phyloP scores from a whole-genome alignment of 2,888 invertebrate species.

The Malacosoma neustria region DNA sequence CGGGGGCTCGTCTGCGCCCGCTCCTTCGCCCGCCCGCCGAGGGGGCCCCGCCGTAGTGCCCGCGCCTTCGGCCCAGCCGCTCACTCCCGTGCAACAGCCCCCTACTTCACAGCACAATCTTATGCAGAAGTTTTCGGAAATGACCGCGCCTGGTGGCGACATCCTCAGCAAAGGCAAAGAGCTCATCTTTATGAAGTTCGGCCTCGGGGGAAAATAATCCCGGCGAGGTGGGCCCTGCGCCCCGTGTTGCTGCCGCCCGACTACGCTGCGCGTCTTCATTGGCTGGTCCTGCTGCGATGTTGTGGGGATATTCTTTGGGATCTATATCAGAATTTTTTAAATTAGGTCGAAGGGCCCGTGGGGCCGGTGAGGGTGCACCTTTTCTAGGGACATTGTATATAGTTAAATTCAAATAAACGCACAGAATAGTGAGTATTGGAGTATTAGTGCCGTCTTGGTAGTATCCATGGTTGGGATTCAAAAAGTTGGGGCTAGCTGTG shows the following conservation, averaged over 20 bases:
- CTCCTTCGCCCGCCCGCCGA: conserved; percentile 57
- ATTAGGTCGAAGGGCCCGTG: conserved; percentile 15
- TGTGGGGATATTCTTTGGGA: conserved; percentile 26
- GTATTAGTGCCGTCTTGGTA: conserved; percentile 64
- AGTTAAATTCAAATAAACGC: conserved; percentile 69
- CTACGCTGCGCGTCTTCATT: conserved; percentile 16
- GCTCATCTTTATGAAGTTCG: conserved; percentile 95
- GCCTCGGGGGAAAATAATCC: conserved; percentile 85
- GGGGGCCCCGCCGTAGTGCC: conserved; percentile 52
- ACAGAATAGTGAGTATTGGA: conserved; percentile 71
- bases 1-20: conserved; percentile 22
- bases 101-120: conserved; percentile 79
- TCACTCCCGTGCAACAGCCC: conserved; percentile 47
- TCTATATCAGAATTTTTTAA: conserved; percentile 40
- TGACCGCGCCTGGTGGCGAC: conserved; percentile 91
- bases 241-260: conserved; percentile 10
- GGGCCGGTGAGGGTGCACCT: neutral
- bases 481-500: conserved; percentile 50
- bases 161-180: conserved; percentile 95
- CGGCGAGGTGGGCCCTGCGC: conserved; percentile 41
- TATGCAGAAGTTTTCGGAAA: conserved; percentile 92
- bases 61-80: conserved; percentile 61
- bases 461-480: conserved; percentile 52
- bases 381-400: conserved; percentile 43
- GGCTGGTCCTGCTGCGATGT: conserved; percentile 23